These are phyloP conservation scores for Polyodon spathula DNA, from an alignment of 2,113 vertebrate species.

Conservation along the genomic window DNA sequence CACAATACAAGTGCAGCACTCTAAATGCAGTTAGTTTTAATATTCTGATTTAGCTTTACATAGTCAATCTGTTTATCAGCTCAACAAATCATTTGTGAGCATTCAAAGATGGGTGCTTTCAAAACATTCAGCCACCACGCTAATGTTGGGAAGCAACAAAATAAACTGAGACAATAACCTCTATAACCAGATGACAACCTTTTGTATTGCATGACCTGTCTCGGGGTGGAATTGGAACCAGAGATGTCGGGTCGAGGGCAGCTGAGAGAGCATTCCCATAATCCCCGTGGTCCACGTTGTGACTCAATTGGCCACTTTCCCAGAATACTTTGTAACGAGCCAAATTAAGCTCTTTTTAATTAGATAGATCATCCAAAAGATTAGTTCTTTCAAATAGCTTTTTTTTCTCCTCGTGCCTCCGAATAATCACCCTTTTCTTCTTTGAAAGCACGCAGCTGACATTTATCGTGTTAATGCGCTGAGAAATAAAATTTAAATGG, in stretches of 20 bases:
- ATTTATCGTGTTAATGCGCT: slow-evolving; percentile 26
- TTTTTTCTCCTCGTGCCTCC: slow-evolving; percentile 4
- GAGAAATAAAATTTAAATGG: slow-evolving; percentile 21
- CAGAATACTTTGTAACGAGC: slow-evolving; percentile 39
- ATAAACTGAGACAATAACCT: no score
- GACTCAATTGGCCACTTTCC: slow-evolving; percentile 24
- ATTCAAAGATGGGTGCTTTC: no score
- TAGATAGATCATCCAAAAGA: slow-evolving; percentile 44
- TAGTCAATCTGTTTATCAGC: no score
- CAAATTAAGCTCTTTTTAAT: slow-evolving; percentile 41
- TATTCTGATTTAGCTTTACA: no score
- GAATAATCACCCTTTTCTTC: slow-evolving; percentile 19
- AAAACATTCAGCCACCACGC: no score
- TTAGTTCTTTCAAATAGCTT: slow-evolving; percentile 26
- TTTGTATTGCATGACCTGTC: no score
- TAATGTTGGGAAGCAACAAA: no score
- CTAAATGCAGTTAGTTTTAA: no score
- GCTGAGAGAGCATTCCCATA: slow-evolving; percentile 16
- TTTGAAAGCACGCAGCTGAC: slow-evolving; percentile 23
- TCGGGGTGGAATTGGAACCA: no score
- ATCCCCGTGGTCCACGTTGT: slow-evolving; percentile 13
- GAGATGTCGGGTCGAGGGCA: slow-evolving; percentile 8
- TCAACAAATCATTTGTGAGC: no score
- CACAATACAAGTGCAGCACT: no score
- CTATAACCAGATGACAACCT: no score